phyloP scores from a whole-genome alignment of 37 sponge, comb jelly and placozoan genomes.

The Haliclona indistincta region DNA sequence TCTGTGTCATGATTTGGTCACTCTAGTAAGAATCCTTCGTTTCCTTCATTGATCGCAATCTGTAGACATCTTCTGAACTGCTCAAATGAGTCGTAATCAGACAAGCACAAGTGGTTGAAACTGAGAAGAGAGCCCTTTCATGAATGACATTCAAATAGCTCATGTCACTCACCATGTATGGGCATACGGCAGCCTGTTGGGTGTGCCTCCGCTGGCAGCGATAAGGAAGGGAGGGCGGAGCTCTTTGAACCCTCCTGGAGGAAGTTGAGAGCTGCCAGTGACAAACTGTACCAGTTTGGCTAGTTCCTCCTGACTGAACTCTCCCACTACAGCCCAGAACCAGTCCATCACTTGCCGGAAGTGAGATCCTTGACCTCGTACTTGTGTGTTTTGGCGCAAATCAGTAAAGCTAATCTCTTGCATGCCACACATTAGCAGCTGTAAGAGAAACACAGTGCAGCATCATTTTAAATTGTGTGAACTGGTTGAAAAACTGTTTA shows the following conservation, averaged over 20 bases:
- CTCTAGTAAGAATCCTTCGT: slow-evolving; percentile 59
- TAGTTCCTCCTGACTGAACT: slow-evolving; percentile 87
- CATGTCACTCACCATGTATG: slow-evolving; percentile 80
- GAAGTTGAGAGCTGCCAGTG: slow-evolving; percentile 86
- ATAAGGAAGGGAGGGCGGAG: slow-evolving; percentile 72
- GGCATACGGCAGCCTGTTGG: slow-evolving; percentile 71
- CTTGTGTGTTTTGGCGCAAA: slow-evolving; percentile 44
- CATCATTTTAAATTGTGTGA: too few species aligned
- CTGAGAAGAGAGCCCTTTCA: too few species aligned
- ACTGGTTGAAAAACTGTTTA: too few species aligned
- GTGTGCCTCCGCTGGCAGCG: slow-evolving; percentile 45
- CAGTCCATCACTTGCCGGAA: slow-evolving; percentile 59
- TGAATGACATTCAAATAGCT: neutral
- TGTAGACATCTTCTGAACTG: slow-evolving; percentile 66
- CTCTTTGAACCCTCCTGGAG: slow-evolving; percentile 87
- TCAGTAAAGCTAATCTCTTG: slow-evolving; percentile 66
- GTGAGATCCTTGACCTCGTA: slow-evolving; percentile 10
- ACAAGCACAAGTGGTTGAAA: slow-evolving; percentile 87
- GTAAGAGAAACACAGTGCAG: too few species aligned
- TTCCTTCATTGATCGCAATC: slow-evolving; percentile 87
- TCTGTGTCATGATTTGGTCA: too few species aligned
- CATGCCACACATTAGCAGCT: slow-evolving; percentile 93
- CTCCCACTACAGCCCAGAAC: slow-evolving; percentile 82
- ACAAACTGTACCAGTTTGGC: slow-evolving; percentile 82
- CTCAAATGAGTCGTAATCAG: slow-evolving; percentile 80